These are phyloP conservation scores for Vireo altiloquus DNA, from an alignment of 2,113 vertebrate species.

Conservation along the genomic window DNA sequence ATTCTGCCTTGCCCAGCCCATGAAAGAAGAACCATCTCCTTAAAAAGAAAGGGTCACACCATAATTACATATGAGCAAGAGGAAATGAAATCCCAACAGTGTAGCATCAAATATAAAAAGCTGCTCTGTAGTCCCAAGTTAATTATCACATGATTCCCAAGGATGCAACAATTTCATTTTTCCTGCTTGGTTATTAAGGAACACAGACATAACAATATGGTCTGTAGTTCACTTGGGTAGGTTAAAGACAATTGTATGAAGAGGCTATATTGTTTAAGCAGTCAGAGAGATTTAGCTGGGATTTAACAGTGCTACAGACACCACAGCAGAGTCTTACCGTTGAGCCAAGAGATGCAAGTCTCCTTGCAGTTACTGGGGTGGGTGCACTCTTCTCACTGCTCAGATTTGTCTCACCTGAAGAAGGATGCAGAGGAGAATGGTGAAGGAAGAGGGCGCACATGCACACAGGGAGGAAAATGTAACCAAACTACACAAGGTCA, in stretches of 20 bases:
- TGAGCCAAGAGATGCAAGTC: not conserved
- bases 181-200: not conserved
- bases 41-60: not conserved
- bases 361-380: constrained; percentile 36
- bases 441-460: not conserved
- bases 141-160: not conserved
- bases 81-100: not conserved
- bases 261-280: not conserved
- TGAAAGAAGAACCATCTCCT: not conserved
- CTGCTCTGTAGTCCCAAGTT: not conserved
- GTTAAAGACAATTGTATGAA: not conserved
- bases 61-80: not conserved
- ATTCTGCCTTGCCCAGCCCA: not conserved
- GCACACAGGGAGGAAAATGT: not conserved
- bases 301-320: not conserved
- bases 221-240: not conserved
- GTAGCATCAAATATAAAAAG: not conserved
- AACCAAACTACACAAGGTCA: not conserved
- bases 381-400: constrained; percentile 6
- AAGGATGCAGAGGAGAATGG: fast-evolving
- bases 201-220: fast-evolving
- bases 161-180: not conserved
- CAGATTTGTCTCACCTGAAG: not conserved
- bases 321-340: constrained; percentile 46
- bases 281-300: not conserved